Percentiles rank a stretch among this genome's conserved stretches.
Conservation (phyloP, 2,888 invertebrate genomes). For the Hybos culiciformis region DNA sequence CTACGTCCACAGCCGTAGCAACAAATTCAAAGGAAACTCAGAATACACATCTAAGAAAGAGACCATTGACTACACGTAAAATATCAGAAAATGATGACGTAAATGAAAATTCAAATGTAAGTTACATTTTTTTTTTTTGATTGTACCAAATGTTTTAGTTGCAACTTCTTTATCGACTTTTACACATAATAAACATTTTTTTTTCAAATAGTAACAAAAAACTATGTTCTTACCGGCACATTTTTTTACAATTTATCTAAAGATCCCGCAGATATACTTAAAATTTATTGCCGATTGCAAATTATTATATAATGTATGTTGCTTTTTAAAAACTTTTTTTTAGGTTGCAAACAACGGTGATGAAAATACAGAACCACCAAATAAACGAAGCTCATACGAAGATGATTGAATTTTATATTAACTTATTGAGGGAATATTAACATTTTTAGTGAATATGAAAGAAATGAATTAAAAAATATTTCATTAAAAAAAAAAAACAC, state of each 20-base stretch:
- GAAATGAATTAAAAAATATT: neutral
- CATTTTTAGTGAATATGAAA: conserved; percentile 12
- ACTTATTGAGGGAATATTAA: too few species aligned
- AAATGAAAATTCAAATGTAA: conserved; percentile 1
- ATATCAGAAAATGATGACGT: neutral
- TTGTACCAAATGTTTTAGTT: too few species aligned
- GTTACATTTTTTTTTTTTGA: too few species aligned
- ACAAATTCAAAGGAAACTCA: conserved; percentile 13
- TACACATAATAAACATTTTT: neutral
- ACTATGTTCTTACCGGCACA: neutral
- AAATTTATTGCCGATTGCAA: too few species aligned
- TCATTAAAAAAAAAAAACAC: neutral
- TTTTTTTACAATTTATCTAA: neutral
- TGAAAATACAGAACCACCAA: conserved; percentile 2
- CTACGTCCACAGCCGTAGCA: conserved; percentile 3
- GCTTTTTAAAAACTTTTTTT: conserved; percentile 11
- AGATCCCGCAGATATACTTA: too few species aligned
- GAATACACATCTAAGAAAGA: conserved; percentile 12
- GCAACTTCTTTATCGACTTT: too few species aligned
- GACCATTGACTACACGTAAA: conserved; percentile 10
- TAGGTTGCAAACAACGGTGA: conserved; percentile 7
- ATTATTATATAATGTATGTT: conserved; percentile 1
- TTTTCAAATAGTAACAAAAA: neutral
- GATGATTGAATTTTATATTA: too few species aligned
- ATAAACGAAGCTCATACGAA: neutral